A percentile compares a stretch with the other conserved stretches of the same genome.
phyloP scores from a whole-genome alignment of 1,140 invertebrate genomes.

The Cherax destructor region DNA sequence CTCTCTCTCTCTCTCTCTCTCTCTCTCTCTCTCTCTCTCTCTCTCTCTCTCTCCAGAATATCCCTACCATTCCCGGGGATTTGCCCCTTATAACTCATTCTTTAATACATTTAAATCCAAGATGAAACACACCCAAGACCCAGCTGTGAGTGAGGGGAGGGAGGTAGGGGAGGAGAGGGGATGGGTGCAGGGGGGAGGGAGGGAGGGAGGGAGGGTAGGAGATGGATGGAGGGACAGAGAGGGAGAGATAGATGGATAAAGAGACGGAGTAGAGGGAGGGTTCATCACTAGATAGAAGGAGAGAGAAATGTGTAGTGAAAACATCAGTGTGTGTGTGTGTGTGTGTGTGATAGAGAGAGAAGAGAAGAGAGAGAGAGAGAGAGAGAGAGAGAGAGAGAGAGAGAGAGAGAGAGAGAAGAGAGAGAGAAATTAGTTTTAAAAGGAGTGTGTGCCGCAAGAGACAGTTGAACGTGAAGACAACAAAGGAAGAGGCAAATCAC shows the following conservation, averaged over 20 bases:
- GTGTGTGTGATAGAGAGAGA: too few species aligned
- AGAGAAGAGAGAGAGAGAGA: too few species aligned
- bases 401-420: not conserved
- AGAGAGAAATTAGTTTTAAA: too few species aligned
- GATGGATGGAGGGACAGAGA: not conserved
- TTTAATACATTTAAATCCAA: not conserved
- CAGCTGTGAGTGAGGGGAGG: not conserved
- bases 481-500: not conserved
- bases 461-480: not conserved
- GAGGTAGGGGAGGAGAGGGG: not conserved
- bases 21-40: too few species aligned
- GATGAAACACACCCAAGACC: not conserved
- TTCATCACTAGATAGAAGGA: not conserved
- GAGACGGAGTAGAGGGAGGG: not conserved
- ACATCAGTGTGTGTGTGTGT: too few species aligned
- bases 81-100: constrained; percentile 10
- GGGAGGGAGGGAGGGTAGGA: not conserved
- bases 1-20: too few species aligned
- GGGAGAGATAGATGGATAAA: not conserved
- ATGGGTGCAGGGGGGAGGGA: too few species aligned
- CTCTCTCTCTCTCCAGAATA: not conserved
- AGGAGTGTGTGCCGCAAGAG: not conserved
- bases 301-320: too few species aligned
- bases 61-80: constrained; percentile 9
- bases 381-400: too few species aligned